Percentiles rank a stretch among this genome's conserved stretches.
Conservation (phyloP, 2,888 invertebrate genomes). For the Onthophagus sagittarius region DNA sequence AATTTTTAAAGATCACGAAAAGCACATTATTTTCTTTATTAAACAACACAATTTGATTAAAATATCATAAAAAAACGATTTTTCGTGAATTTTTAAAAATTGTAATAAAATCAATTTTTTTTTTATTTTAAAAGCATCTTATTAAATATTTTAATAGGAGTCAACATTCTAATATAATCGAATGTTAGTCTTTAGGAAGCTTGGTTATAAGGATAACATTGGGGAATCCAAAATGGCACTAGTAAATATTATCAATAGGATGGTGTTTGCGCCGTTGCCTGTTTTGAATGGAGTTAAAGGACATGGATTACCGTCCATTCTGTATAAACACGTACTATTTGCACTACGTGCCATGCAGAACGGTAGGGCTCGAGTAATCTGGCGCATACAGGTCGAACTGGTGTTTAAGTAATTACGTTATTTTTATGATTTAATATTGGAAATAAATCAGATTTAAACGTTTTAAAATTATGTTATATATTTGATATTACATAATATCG, state of each 20-base stretch:
- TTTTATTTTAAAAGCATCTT: too few relatives aligned
- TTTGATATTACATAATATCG: too few relatives aligned
- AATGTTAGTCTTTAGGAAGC: background rate
- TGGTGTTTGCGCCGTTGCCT: background rate
- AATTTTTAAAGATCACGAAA: too few relatives aligned
- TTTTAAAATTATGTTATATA: too few relatives aligned
- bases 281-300: background rate
- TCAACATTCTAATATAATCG: background rate
- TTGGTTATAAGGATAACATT: background rate
- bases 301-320: slow-evolving; percentile 2
- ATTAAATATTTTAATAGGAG: too few relatives aligned
- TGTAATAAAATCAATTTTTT: too few relatives aligned
- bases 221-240: background rate
- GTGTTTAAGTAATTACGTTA: background rate
- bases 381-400: slow-evolving; percentile 4
- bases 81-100: too few relatives aligned
- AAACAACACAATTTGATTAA: too few relatives aligned
- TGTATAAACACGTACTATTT: slow-evolving; percentile 14
- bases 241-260: background rate
- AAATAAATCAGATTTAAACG: too few relatives aligned
- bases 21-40: too few relatives aligned
- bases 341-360: slow-evolving; percentile 6
- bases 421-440: background rate
- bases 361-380: background rate
- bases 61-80: too few relatives aligned